Evolutionary conservation across 2,797 vertebrate genomes (phyloP).

Genomic region (Limosa lapponica): DNA sequence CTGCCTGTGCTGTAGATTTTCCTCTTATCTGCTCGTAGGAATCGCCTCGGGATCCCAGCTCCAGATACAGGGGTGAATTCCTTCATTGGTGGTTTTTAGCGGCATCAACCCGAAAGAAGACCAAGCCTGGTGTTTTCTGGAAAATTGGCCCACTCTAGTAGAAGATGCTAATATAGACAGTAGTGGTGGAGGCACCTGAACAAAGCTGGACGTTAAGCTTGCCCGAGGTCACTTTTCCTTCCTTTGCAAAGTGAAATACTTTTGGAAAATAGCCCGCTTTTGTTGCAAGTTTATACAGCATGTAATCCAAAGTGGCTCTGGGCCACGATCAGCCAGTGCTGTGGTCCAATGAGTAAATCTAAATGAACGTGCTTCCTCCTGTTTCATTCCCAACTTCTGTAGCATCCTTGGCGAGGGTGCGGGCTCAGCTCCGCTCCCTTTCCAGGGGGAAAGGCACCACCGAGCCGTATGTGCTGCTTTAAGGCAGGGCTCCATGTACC

Average conservation of each 20-base stretch:
- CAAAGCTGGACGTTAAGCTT: background rate
- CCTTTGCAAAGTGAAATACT: background rate
- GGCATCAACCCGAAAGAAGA: background rate
- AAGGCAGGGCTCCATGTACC: slow-evolving; percentile 22
- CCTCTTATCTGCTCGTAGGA: background rate
- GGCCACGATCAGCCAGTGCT: background rate
- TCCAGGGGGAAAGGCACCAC: background rate
- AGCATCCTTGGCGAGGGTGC: background rate
- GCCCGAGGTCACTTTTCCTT: background rate
- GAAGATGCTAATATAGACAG: background rate
- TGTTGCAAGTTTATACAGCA: background rate
- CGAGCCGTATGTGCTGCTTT: background rate
- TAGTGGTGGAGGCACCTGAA: background rate
- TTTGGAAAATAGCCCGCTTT: background rate
- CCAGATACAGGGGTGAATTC: background rate
- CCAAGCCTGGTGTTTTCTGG: background rate
- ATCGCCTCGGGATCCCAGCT: background rate
- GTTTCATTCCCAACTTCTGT: background rate
- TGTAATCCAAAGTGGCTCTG: background rate
- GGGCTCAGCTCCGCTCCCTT: background rate
- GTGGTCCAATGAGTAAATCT: background rate
- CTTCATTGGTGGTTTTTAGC: background rate
- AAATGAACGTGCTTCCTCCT: background rate
- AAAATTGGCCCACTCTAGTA: background rate
- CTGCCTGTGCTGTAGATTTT: background rate